These are phyloP conservation scores for Capreolus pygargus DNA, from an alignment of 2,113 vertebrate genomes.

Conservation along the genomic window DNA sequence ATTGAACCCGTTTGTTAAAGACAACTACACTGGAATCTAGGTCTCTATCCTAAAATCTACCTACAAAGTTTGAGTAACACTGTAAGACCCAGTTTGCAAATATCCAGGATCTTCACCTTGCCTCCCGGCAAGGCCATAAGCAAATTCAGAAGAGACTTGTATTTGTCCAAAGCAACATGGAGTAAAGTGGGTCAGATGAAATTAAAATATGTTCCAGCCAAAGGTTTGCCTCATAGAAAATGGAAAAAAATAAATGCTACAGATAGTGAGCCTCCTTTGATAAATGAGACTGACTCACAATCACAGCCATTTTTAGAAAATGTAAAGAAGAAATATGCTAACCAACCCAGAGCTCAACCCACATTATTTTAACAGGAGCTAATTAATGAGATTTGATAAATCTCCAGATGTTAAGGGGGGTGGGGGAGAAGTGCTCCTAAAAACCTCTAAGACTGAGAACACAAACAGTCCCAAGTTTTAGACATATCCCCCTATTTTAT, in stretches of 20 bases:
- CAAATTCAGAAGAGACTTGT: conserved; percentile 60
- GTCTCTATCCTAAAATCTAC: conserved; percentile 42
- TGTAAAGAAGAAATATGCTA: conserved; percentile 69
- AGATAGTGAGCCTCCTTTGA: conserved; percentile 52
- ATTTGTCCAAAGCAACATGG: conserved; percentile 50
- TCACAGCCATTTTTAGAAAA: conserved; percentile 66
- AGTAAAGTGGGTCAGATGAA: conserved; percentile 63
- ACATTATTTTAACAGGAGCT: conserved; percentile 55
- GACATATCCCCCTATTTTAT: neutral
- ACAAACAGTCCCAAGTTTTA: neutral
- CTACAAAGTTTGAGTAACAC: neutral
- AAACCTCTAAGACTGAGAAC: neutral
- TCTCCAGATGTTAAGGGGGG: neutral
- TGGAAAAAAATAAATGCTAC: conserved; percentile 56
- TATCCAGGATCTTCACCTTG: conserved; percentile 47
- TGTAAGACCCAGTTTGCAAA: conserved; percentile 39
- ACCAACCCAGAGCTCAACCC: conserved; percentile 38
- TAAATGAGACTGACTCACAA: conserved; percentile 69
- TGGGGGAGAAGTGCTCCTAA: neutral
- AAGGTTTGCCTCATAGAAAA: conserved; percentile 68
- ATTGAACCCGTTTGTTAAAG: neutral
- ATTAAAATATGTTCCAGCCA: conserved; percentile 71
- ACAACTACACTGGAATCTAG: neutral
- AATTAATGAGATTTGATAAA: conserved; percentile 65
- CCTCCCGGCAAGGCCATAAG: conserved; percentile 42